A percentile compares a stretch with the other conserved stretches of the same genome.
Conservation (phyloP, 2,888 invertebrate genomes). For the Drosophila melanosoma region DNA sequence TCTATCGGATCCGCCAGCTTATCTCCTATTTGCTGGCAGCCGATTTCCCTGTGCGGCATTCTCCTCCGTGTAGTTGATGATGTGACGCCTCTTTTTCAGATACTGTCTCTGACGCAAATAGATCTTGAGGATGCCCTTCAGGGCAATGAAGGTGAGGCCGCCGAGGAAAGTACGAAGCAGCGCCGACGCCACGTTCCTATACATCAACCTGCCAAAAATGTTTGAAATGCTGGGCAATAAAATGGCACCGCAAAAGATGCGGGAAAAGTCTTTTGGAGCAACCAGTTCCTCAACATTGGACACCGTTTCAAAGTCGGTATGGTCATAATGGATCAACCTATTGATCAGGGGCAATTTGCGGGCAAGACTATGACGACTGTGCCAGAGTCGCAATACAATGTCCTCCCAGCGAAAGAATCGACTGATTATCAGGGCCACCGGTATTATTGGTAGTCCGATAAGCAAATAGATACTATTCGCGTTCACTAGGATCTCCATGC, state of each 20-base stretch:
- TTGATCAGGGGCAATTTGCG: slow-evolving; percentile 88
- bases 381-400: slow-evolving; percentile 91
- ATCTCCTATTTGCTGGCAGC: not conserved
- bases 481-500: slow-evolving; percentile 95
- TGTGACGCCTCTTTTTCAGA: slow-evolving; percentile 93
- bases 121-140: slow-evolving; percentile 97
- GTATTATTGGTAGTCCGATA: slow-evolving; percentile 96
- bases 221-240: slow-evolving; percentile 97
- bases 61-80: slow-evolving; percentile 92
- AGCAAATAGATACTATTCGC: slow-evolving; percentile 95
- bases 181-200: slow-evolving; percentile 93
- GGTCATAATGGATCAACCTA: slow-evolving; percentile 55
- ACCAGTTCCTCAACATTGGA: slow-evolving; percentile 87
- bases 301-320: slow-evolving; percentile 85
- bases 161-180: slow-evolving; percentile 96
- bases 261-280: slow-evolving; percentile 92
- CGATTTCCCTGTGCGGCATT: slow-evolving; percentile 46
- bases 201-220: slow-evolving; percentile 94
- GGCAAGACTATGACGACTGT: slow-evolving; percentile 87
- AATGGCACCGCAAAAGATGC: slow-evolving; percentile 96
- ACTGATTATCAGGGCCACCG: slow-evolving; percentile 95
- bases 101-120: slow-evolving; percentile 98
- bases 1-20: slow-evolving; percentile 32
- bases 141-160: slow-evolving; percentile 94
- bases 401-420: slow-evolving; percentile 99